Evolutionary conservation across 2,113 vertebrate genomes (phyloP).

Genomic region (Aythya baeri): DNA sequence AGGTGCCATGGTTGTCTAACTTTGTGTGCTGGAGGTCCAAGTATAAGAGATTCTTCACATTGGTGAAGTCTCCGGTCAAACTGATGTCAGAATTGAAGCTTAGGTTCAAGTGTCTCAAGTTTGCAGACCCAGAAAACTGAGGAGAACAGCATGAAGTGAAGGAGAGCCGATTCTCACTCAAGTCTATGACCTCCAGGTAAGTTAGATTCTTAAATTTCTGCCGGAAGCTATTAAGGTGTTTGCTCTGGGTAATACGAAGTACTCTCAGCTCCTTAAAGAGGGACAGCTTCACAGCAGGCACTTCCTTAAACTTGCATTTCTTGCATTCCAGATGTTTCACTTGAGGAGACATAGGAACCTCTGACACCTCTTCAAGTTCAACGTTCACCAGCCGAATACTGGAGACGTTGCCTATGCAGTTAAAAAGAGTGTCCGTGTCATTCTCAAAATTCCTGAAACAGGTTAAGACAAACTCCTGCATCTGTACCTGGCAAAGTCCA

Average conservation of each 20-base stretch:
- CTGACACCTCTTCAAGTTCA: accelerated
- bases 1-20: slow-evolving; percentile 22
- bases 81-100: slow-evolving; percentile 76
- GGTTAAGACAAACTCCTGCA: slow-evolving; percentile 73
- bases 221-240: not conserved
- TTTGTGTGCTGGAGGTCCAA: slow-evolving; percentile 76
- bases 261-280: slow-evolving; percentile 69
- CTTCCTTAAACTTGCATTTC: not conserved
- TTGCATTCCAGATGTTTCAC: slow-evolving; percentile 68
- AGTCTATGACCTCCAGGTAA: slow-evolving; percentile 71
- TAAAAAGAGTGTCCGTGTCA: slow-evolving; percentile 15
- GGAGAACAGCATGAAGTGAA: slow-evolving; percentile 41
- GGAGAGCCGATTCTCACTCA: slow-evolving; percentile 73
- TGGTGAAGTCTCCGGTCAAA: slow-evolving; percentile 34
- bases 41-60: slow-evolving; percentile 61
- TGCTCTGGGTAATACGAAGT: slow-evolving; percentile 64
- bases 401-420: slow-evolving; percentile 73
- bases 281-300: slow-evolving; percentile 1
- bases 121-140: not conserved
- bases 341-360: not conserved
- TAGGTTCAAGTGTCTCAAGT: slow-evolving; percentile 76
- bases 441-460: accelerated
- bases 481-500: slow-evolving; percentile 72
- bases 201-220: not conserved
- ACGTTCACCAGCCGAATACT: slow-evolving; percentile 62